phyloP scores from a whole-genome alignment of 2,113 vertebrate genomes.

The Sorex fumeus region DNA sequence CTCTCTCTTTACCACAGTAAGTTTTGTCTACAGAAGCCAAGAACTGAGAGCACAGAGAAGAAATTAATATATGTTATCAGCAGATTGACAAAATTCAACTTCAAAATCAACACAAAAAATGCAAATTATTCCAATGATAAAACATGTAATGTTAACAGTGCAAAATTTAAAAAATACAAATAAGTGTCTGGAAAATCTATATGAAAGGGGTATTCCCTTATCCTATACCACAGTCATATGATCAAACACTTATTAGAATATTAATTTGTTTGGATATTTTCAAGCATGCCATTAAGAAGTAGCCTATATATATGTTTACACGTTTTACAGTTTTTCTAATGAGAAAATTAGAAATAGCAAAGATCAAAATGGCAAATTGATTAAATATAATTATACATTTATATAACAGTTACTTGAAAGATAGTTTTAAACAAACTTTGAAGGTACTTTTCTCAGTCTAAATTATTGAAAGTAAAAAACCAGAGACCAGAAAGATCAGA shows the following conservation, averaged over 20 bases:
- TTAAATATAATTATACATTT: neutral
- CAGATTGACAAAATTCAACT: neutral
- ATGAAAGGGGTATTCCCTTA: neutral
- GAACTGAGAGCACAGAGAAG: neutral
- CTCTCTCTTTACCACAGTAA: neutral
- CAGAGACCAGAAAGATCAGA: neutral
- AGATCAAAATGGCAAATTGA: neutral
- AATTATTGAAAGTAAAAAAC: neutral
- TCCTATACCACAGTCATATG: neutral
- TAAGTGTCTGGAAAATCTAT: neutral
- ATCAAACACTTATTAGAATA: neutral
- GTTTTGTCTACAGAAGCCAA: neutral
- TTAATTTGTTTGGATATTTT: conserved; percentile 7
- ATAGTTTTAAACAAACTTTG: neutral
- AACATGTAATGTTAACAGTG: neutral
- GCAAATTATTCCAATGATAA: neutral
- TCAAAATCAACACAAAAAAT: neutral
- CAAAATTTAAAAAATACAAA: conserved; percentile 34
- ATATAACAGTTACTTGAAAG: neutral
- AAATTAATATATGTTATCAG: conserved; percentile 14
- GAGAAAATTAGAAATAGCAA: neutral
- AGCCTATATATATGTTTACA: neutral
- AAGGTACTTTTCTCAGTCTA: neutral
- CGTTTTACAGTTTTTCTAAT: neutral
- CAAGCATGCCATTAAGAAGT: neutral